Conservation (phyloP, 2,797 vertebrate genomes). For the Amazonetta brasiliensis region DNA sequence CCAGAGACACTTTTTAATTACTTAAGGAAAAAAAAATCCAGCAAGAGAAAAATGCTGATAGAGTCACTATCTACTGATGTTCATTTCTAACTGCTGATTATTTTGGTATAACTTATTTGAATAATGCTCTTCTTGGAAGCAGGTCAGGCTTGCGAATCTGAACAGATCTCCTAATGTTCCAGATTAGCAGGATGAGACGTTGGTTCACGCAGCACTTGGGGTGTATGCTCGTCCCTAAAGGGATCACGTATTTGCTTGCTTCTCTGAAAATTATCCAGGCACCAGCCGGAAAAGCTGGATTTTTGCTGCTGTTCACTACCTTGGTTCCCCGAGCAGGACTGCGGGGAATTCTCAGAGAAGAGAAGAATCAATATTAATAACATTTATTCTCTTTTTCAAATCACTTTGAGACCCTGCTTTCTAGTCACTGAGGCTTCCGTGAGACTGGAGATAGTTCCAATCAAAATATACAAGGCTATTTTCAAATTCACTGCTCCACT, state of each 20-base stretch:
- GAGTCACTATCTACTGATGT: constrained; percentile 53
- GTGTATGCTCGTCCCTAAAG: not conserved
- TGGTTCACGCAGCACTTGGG: not conserved
- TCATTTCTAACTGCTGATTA: constrained; percentile 60
- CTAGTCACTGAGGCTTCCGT: not conserved
- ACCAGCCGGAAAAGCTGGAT: not conserved
- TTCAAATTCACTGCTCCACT: not conserved
- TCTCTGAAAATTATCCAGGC: not conserved
- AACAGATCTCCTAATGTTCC: not conserved
- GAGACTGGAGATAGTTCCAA: not conserved
- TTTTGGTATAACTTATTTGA: constrained; percentile 26
- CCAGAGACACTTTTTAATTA: constrained; percentile 85
- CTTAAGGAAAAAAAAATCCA: constrained; percentile 59
- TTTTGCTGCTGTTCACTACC: constrained; percentile 7
- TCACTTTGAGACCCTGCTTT: constrained; percentile 27
- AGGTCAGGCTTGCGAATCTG: constrained; percentile 11
- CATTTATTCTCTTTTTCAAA: constrained; percentile 12
- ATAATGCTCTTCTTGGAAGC: not conserved
- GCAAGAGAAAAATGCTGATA: constrained; percentile 67
- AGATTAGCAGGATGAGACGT: not conserved
- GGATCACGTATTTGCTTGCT: not conserved
- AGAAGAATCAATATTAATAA: constrained; percentile 58
- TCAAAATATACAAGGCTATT: not conserved
- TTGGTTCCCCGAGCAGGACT: constrained; percentile 12
- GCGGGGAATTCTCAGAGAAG: constrained; percentile 13